Base-by-base conservation (phyloP, 2,797 vertebrate genomes). In the Malurus splendens region DNA sequence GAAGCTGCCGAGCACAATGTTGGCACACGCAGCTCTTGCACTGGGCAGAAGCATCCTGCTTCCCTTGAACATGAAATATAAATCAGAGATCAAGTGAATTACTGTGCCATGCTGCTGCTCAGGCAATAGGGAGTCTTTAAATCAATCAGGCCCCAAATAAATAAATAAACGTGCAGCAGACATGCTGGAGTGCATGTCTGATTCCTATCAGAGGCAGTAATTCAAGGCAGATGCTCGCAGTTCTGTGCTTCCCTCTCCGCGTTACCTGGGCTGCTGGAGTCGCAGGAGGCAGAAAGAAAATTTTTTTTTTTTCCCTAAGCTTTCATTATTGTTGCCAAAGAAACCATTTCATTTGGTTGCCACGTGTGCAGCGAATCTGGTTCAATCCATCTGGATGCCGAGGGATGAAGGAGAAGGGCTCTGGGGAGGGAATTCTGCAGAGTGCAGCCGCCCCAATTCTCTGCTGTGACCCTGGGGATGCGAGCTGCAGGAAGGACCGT, bases 111-210 rank as follows among this genome's bases (percentile, higher is more conserved):
- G 90, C 82, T 76, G 92, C 90, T 93, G 87, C 92, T 75, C 2
- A 13, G 89, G 89, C 89, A 86, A 93, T 76, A 71, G 85, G 93
- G 95, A 94, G 85, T 82, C 95, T 76, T 91, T 95, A 95, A 93
- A 95, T 95, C 95, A 91, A 93, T 93, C 95, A 87, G 64, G 54
- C 32, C 45, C 64, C 90, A 90, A 93, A 95, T 94, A 94, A 95
- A 95, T 93, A 94, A 95, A 94, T 93, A 91, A 95, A 66, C 1
- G 10, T 57, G 85, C 87, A 86, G 87, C 90, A 94, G 94, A 82
- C 93, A 76, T 24, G 67, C 92, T 82, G 87, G 93, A 93, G 90
- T 87, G 83, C 83, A 62, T 86, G 91, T 81, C 94, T 90, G 92
- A 92, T 94, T 94, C 90, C 93, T 93, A 90, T 92, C 92, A 89